phyloP scores from a whole-genome alignment of 2,797 vertebrate genomes.

The Manis javanica region DNA sequence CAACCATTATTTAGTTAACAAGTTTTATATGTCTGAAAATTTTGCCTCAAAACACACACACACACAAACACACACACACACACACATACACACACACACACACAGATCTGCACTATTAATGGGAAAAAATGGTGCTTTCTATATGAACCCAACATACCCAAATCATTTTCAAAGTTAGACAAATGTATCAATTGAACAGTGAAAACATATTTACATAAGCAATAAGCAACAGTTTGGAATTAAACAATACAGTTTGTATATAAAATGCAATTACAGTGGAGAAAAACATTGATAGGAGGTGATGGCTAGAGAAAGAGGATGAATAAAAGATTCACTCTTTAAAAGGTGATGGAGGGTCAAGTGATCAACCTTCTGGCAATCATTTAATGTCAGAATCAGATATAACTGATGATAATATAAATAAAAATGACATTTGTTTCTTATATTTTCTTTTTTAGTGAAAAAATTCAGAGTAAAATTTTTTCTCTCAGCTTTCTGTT shows the following conservation, averaged over 20 bases:
- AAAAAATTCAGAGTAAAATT: constrained; percentile 6
- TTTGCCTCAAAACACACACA: neutral
- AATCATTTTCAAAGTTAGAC: neutral
- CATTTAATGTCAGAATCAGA: neutral
- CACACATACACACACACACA: neutral
- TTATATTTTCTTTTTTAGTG: neutral
- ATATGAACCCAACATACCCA: neutral
- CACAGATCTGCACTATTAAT: neutral
- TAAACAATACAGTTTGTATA: neutral
- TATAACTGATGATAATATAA: neutral
- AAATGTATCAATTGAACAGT: neutral
- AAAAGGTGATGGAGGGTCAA: neutral
- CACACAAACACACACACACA: neutral
- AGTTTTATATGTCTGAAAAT: neutral
- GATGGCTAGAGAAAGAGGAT: rapidly evolving
- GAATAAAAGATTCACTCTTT: neutral
- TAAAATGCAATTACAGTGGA: neutral
- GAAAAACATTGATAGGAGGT: neutral
- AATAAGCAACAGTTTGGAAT: neutral
- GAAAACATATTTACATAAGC: neutral
- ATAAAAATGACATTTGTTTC: neutral
- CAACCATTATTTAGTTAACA: neutral
- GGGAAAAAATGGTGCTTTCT: neutral
- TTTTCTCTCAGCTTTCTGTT: neutral
- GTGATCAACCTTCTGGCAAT: neutral